Base-by-base conservation (phyloP, 2,113 vertebrate genomes). In the Phylloscopus trochilus region DNA sequence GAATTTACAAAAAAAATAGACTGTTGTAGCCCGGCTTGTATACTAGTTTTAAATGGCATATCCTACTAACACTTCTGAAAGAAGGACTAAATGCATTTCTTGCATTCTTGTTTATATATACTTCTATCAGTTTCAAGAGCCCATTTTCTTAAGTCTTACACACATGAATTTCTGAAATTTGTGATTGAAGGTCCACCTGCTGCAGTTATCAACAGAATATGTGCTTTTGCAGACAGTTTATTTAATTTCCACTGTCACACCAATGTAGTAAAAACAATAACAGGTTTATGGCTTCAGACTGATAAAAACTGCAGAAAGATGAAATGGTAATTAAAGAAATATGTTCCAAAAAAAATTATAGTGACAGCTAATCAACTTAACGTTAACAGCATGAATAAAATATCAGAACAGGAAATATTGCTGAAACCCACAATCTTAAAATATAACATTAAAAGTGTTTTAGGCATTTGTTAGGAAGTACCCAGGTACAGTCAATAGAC, bases 321-420 rank as follows among this genome's bases (percentile, higher is more conserved):
- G 64, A 84, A 89, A 72, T 49, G 3, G 19, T 68, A 84, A 87
- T 89, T 83, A 87, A 83, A 70, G 10, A 83, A 88, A 66, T 70
- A 86, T 39, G 17, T 74, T 87, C 24, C 69, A 72, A 81, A 95
- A 92, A n/a, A 39, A 82, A 84, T 63, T 89, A 67, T 33, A 91
- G 60, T 79, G 74, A 92, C 74, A 95, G 49, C 46, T 82, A 93
- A 95, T 91, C 94, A 92, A 76, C 69, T 81, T 63, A 79, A 5
- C 64, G 86, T 67, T 83, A 92, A 31, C 43, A 96, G 9, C 68
- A 90, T 96, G 85, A 96, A 95, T 96, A 96, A 96, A 93, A 94
- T 85, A 96, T 93, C 28, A 83, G 68, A 80, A 68, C n/a, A 93
- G 95, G 93, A 96, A 93, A 93, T 70, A 94, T 14, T 92, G 39